These are phyloP conservation scores for Melanerpes formicivorus DNA, from an alignment of 2,113 vertebrate species.

Conservation along the genomic window DNA sequence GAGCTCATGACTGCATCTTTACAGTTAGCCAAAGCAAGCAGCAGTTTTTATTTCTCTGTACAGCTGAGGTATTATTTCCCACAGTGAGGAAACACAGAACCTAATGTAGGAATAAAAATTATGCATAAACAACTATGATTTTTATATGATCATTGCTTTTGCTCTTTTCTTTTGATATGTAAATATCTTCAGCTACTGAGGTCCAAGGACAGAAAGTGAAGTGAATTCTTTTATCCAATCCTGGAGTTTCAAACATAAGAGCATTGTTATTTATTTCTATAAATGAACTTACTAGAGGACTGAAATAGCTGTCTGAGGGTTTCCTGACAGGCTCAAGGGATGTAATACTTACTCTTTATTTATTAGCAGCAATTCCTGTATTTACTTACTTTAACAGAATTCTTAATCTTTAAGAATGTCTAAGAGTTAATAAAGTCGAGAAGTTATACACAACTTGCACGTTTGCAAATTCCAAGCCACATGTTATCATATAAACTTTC, in stretches of 20 bases:
- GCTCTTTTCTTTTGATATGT: not conserved
- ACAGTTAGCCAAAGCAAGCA: conserved; percentile 41
- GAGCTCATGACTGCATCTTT: not conserved
- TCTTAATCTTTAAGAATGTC: not conserved
- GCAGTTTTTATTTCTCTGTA: not conserved
- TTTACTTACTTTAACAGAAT: not conserved
- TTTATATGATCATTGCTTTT: not conserved
- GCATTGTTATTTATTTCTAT: not conserved
- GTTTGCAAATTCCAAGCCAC: not conserved
- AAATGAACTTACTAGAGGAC: not conserved
- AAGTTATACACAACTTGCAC: not conserved
- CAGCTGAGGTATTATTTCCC: not conserved
- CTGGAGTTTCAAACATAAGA: not conserved
- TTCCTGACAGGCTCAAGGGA: not conserved
- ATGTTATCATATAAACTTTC: not conserved
- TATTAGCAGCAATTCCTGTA: not conserved
- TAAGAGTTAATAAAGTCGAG: not conserved
- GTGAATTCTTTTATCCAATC: not conserved
- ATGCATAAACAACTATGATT: not conserved
- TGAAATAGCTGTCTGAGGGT: not conserved
- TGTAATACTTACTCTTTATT: not conserved
- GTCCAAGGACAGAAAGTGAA: not conserved
- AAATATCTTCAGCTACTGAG: not conserved
- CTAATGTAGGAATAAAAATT: not conserved
- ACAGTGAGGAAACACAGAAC: not conserved